These are phyloP conservation scores for Pelecanoides urinatrix DNA, from an alignment of 2,113 vertebrate species.

Conservation along the genomic window DNA sequence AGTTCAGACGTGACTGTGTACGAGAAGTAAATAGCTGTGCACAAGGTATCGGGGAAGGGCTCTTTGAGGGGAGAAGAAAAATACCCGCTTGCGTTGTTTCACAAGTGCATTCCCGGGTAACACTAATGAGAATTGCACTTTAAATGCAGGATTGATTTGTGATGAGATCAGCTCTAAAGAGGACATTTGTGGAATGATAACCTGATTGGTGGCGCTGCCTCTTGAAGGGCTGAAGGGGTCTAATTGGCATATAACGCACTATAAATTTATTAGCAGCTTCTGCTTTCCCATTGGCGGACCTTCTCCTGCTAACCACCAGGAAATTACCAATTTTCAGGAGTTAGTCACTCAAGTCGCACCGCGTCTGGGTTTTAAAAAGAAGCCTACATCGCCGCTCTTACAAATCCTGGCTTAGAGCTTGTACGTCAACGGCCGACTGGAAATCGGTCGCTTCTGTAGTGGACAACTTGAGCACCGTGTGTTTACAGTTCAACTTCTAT, in stretches of 20 bases:
- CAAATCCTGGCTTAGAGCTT: constrained; percentile 38
- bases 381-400: background rate
- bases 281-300: constrained; percentile 54
- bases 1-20: background rate
- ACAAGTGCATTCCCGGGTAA: background rate
- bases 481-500: background rate
- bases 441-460: background rate
- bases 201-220: constrained; percentile 45
- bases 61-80: background rate
- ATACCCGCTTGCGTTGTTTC: background rate
- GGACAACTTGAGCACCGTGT: background rate
- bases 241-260: constrained; percentile 74
- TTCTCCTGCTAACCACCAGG: constrained; percentile 66
- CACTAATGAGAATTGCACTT: constrained; percentile 52
- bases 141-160: constrained; percentile 44
- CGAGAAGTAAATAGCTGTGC: background rate
- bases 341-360: constrained; percentile 69
- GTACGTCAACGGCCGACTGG: background rate
- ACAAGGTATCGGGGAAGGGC: background rate
- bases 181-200: constrained; percentile 18
- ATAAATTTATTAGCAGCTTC: constrained; percentile 72
- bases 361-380: constrained; percentile 13
- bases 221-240: constrained; percentile 45
- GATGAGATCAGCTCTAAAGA: constrained; percentile 38
- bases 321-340: constrained; percentile 77